Conservation (phyloP, 2,113 vertebrate species). For the Triplophysa rosa region DNA sequence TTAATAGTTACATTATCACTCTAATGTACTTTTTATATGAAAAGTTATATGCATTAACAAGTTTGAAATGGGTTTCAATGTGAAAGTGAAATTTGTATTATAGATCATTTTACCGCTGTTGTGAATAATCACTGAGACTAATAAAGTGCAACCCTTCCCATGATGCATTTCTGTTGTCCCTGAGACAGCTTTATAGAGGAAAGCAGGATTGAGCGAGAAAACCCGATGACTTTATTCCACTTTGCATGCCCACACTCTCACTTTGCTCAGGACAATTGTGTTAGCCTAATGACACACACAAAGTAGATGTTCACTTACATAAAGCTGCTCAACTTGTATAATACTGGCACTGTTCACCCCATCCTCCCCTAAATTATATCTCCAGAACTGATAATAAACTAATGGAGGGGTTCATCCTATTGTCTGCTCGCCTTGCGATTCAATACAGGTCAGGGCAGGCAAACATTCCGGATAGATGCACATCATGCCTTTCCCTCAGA, state of each 20-base stretch:
- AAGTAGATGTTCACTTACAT: no score
- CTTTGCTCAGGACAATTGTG: background rate
- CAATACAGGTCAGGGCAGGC: no score
- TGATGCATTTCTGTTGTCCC: background rate
- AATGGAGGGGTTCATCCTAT: background rate
- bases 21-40: background rate
- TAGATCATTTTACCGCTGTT: no score
- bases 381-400: no score
- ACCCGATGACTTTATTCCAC: slow-evolving; percentile 9
- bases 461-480: background rate
- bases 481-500: background rate
- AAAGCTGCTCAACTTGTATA: no score
- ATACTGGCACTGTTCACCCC: no score
- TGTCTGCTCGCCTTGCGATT: background rate
- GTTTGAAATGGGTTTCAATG: no score
- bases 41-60: background rate
- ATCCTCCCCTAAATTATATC: no score
- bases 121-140: background rate
- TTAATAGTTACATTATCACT: background rate
- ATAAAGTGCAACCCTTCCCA: background rate
- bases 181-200: background rate
- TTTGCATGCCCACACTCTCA: background rate
- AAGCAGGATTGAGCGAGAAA: background rate
- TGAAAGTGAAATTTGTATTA: no score
- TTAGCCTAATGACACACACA: background rate